Percentiles rank a stretch among this genome's conserved stretches.
Conservation (phyloP, 2,113 vertebrate species). For the Beaufortia kweichowensis region DNA sequence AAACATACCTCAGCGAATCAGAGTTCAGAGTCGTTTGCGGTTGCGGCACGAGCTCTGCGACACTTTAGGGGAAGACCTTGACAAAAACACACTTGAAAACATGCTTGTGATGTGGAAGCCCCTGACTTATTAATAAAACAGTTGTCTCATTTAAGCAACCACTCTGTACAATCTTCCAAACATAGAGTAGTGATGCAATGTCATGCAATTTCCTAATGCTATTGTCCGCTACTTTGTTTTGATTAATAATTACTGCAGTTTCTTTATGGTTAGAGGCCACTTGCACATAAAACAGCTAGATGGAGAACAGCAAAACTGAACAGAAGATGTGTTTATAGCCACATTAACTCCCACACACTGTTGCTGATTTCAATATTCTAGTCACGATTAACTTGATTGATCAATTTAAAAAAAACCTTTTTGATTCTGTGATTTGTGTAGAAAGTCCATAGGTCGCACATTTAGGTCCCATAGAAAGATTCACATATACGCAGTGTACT, state of each 20-base stretch:
- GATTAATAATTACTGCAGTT: neutral
- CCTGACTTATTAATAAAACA: no score
- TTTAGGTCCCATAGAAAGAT: no score
- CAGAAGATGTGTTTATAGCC: no score
- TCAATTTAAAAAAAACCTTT: no score
- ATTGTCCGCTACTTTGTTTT: conserved; percentile 6
- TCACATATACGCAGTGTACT: conserved; percentile 10
- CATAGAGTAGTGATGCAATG: neutral
- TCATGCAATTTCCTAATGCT: conserved; percentile 5
- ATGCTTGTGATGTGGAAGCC: neutral
- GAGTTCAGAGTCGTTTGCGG: conserved; percentile 17
- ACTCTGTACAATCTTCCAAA: neutral
- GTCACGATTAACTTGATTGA: no score
- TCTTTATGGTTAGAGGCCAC: neutral
- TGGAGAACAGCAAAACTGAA: no score
- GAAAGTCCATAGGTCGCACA: no score
- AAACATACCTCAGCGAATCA: conserved; percentile 33
- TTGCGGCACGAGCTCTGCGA: neutral
- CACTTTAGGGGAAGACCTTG: conserved; percentile 33
- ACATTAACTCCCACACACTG: no score
- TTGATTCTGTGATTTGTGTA: no score
- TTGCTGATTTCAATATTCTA: no score
- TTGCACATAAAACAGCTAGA: no score
- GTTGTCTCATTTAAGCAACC: neutral
- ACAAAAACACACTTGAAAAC: conserved; percentile 18